Percentiles rank a stretch among this genome's conserved stretches.
Conservation (phyloP, 2,888 invertebrate species). For the Galerucella calmariensis region DNA sequence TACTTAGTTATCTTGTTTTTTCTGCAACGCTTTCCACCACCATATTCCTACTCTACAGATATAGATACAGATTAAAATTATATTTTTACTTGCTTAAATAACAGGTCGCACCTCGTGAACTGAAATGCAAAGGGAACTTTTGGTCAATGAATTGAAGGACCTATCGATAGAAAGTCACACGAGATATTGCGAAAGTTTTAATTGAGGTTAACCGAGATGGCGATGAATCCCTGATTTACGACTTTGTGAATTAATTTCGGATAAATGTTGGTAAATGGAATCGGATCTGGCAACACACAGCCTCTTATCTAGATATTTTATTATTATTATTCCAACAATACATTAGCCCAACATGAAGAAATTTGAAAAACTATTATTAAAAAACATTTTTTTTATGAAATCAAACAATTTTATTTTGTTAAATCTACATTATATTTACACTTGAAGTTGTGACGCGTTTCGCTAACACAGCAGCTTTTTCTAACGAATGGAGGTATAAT, state of each 20-base stretch:
- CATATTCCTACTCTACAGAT: too few species aligned
- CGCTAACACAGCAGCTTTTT: too few species aligned
- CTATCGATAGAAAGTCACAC: conserved; percentile 32
- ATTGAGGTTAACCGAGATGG: conserved; percentile 46
- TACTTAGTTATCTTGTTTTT: too few species aligned
- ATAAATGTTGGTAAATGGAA: conserved; percentile 24
- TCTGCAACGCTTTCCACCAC: too few species aligned
- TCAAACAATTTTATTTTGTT: too few species aligned
- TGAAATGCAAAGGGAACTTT: conserved; percentile 24
- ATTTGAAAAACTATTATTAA: too few species aligned
- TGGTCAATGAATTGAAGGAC: conserved; percentile 36
- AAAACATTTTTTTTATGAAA: too few species aligned
- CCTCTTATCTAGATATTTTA: background rate
- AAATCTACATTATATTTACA: too few species aligned
- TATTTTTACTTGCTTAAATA: background rate
- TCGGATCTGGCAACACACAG: background rate
- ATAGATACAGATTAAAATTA: background rate
- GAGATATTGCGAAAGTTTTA: conserved; percentile 48
- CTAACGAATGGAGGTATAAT: too few species aligned
- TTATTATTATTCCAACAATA: too few species aligned
- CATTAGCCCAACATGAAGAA: too few species aligned
- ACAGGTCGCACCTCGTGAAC: background rate
- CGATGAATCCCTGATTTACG: conserved; percentile 43
- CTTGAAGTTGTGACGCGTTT: too few species aligned
- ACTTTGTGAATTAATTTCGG: conserved; percentile 36